Conservation (phyloP, 2,888 invertebrate genomes). For the Idaea dimidiata region DNA sequence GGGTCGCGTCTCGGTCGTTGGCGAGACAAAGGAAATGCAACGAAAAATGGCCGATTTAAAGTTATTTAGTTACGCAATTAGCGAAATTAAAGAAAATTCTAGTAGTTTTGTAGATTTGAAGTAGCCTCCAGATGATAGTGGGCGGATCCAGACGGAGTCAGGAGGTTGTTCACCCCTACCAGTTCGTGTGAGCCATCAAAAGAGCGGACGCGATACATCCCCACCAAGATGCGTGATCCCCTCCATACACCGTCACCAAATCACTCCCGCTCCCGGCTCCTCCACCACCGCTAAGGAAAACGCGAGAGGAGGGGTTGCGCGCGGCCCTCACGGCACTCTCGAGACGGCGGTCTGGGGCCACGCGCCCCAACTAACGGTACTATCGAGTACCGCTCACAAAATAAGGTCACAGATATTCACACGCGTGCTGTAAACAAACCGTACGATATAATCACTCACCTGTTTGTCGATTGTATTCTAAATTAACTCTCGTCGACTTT, state of each 20-base stretch:
- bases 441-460: slow-evolving; percentile 45
- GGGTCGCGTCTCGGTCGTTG: slow-evolving; percentile 5
- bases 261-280: slow-evolving; percentile 79
- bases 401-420: slow-evolving; percentile 76
- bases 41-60: slow-evolving; percentile 49
- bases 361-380: slow-evolving; percentile 75
- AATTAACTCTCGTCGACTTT: slow-evolving; percentile 12
- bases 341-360: slow-evolving; percentile 59
- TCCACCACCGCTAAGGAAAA: slow-evolving; percentile 74
- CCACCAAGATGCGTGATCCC: slow-evolving; percentile 79
- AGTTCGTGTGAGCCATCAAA: slow-evolving; percentile 65
- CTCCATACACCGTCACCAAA: slow-evolving; percentile 76
- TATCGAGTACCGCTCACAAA: slow-evolving; percentile 69
- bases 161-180: slow-evolving; percentile 80
- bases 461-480: slow-evolving; percentile 25
- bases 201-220: slow-evolving; percentile 71
- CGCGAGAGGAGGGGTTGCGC: slow-evolving; percentile 75
- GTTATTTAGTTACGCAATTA: slow-evolving; percentile 63
- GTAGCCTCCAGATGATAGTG: slow-evolving; percentile 47
- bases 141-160: slow-evolving; percentile 57
- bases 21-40: slow-evolving; percentile 53
- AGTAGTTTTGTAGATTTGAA: slow-evolving; percentile 42
- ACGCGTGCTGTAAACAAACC: slow-evolving; percentile 56
- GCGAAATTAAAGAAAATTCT: slow-evolving; percentile 31
- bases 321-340: slow-evolving; percentile 66